These are phyloP conservation scores for Sus cebifrons DNA, from an alignment of 2,797 vertebrate genomes.

Conservation along the genomic window DNA sequence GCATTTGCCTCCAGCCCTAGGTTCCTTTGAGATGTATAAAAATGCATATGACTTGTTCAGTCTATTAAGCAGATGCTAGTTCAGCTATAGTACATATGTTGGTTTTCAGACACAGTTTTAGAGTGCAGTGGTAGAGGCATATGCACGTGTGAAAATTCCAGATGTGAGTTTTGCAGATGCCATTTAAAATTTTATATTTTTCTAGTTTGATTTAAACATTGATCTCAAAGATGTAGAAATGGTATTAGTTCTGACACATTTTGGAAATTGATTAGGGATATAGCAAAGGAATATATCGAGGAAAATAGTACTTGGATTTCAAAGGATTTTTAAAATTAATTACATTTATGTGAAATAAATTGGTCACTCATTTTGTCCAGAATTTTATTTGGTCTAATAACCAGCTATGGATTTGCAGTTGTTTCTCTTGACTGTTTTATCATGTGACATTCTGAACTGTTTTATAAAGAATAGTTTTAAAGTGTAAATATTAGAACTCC, in stretches of 20 bases:
- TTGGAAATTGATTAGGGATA: neutral
- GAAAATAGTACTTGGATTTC: neutral
- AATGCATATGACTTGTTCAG: neutral
- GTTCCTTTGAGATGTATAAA: neutral
- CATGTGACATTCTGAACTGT: neutral
- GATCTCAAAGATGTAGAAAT: neutral
- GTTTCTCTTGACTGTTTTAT: neutral
- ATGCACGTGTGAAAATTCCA: neutral
- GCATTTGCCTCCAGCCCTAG: neutral
- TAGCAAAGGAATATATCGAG: neutral
- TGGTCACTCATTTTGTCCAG: neutral
- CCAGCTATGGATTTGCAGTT: neutral
- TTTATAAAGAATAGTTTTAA: slow-evolving; percentile 36
- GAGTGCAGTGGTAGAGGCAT: neutral
- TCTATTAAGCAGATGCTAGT: neutral
- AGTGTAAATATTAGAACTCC: neutral
- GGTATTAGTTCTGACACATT: neutral
- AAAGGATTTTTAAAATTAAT: neutral
- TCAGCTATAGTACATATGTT: neutral
- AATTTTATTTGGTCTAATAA: neutral
- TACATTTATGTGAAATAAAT: slow-evolving; percentile 5
- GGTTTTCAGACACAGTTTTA: slow-evolving; percentile 22
- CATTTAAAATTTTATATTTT: slow-evolving; percentile 14
- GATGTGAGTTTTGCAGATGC: neutral
- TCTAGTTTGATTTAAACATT: slow-evolving; percentile 10